phyloP scores from a whole-genome alignment of 2,888 invertebrate genomes.

The Acleris sparsana region DNA sequence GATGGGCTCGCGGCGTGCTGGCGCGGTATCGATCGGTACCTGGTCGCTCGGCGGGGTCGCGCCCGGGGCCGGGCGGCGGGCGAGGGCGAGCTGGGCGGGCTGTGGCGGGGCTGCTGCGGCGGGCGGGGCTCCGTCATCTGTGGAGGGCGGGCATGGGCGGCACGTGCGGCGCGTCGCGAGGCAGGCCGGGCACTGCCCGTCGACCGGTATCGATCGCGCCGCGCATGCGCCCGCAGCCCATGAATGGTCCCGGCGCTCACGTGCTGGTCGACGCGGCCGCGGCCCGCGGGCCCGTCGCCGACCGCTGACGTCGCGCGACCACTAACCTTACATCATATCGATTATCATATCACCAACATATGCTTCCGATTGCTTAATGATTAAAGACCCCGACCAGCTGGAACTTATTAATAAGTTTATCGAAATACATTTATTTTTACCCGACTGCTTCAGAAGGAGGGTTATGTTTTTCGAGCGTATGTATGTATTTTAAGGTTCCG shows the following conservation, averaged over 20 bases:
- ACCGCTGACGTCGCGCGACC: conserved; percentile 22
- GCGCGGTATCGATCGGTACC: conserved; percentile 73
- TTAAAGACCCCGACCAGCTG: conserved; percentile 1
- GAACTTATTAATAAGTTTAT: neutral
- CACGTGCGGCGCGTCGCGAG: conserved; percentile 70
- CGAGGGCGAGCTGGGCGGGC: conserved; percentile 67
- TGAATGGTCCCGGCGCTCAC: conserved; percentile 80
- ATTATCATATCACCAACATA: conserved; percentile 10
- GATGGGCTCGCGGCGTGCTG: conserved; percentile 48
- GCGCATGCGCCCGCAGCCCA: conserved; percentile 74
- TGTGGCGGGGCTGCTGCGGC: conserved; percentile 62
- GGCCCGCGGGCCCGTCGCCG: conserved; percentile 19
- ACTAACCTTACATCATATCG: conserved; percentile 21
- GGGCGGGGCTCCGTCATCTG: conserved; percentile 82
- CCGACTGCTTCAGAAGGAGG: too few relatives aligned
- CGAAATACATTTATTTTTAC: too few relatives aligned
- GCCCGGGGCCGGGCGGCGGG: conserved; percentile 55
- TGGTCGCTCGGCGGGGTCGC: conserved; percentile 58
- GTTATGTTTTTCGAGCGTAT: too few relatives aligned
- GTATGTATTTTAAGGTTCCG: too few relatives aligned
- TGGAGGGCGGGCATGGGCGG: conserved; percentile 75
- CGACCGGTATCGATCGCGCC: conserved; percentile 66
- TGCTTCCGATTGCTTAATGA: conserved; percentile 14
- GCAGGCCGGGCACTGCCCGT: conserved; percentile 74
- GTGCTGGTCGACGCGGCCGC: conserved; percentile 51